These are phyloP conservation scores for Cebidichthys violaceus DNA, from an alignment of 2,113 vertebrate species.

Conservation along the genomic window DNA sequence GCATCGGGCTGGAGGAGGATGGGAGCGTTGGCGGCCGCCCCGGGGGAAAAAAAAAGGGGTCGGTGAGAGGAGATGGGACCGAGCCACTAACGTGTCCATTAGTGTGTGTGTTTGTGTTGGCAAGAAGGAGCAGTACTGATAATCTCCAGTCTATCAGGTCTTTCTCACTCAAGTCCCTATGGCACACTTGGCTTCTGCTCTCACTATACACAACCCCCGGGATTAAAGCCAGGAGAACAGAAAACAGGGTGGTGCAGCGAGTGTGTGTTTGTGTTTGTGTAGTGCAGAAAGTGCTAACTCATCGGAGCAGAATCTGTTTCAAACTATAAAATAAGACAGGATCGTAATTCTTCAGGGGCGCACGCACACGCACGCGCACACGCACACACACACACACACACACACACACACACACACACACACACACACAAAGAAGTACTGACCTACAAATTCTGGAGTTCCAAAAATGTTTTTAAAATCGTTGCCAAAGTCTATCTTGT, in stretches of 20 bases:
- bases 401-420: background rate
- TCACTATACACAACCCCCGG: constrained; percentile 48
- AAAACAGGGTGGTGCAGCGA: constrained; percentile 24
- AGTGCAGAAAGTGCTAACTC: background rate
- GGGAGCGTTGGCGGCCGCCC: constrained; percentile 15
- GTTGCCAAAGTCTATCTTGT: constrained; percentile 98
- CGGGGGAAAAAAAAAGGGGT: background rate
- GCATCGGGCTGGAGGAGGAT: background rate
- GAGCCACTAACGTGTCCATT: constrained; percentile 16
- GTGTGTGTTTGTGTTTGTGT: background rate
- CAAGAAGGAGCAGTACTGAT: constrained; percentile 41
- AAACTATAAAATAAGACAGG: background rate
- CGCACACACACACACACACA: too few relatives aligned
- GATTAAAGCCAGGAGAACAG: constrained; percentile 50
- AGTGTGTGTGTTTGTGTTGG: constrained; percentile 34
- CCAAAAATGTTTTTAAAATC: constrained; percentile 99
- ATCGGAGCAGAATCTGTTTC: background rate
- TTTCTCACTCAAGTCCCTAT: constrained; percentile 51
- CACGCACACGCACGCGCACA: too few relatives aligned
- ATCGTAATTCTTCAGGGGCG: background rate
- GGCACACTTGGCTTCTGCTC: constrained; percentile 57
- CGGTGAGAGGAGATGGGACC: constrained; percentile 25
- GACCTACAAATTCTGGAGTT: constrained; percentile 98
- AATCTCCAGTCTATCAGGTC: constrained; percentile 57
- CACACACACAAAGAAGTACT: constrained; percentile 67